phyloP scores from a whole-genome alignment of 2,888 invertebrate genomes.

The Amphimallon solstitiale region DNA sequence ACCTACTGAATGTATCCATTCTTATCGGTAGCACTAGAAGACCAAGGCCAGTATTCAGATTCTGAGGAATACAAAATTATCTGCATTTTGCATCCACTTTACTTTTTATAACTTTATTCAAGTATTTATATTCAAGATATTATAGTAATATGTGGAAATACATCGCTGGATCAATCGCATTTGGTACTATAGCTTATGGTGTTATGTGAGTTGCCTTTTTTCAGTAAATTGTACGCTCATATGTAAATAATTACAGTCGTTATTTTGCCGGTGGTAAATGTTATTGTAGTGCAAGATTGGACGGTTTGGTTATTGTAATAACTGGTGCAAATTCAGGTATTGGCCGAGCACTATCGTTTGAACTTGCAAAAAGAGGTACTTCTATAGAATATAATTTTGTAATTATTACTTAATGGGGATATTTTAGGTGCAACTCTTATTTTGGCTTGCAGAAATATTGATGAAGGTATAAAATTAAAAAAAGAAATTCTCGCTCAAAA shows the following conservation, averaged over 20 bases:
- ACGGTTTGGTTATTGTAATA: constrained; percentile 66
- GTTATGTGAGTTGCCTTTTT: constrained; percentile 55
- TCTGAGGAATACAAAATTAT: too few species aligned
- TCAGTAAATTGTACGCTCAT: constrained; percentile 10
- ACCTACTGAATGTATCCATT: too few species aligned
- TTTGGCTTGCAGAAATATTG: constrained; percentile 66
- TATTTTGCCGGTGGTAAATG: constrained; percentile 61
- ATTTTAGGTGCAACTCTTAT: constrained; percentile 65
- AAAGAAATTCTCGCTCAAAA: constrained; percentile 58
- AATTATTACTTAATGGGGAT: neutral
- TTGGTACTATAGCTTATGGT: constrained; percentile 56
- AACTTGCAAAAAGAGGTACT: constrained; percentile 65
- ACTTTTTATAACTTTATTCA: too few species aligned
- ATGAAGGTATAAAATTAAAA: constrained; percentile 62
- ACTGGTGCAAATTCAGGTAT: constrained; percentile 71
- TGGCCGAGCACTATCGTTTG: constrained; percentile 67
- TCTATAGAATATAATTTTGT: neutral
- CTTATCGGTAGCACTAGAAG: too few species aligned
- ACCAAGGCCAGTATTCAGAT: too few species aligned
- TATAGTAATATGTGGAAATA: constrained; percentile 57
- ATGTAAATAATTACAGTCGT: constrained; percentile 52
- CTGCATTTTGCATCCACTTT: too few species aligned
- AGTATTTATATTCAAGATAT: neutral
- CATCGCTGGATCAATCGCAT: constrained; percentile 53
- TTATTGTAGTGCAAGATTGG: constrained; percentile 56